These are phyloP conservation scores for Elymnias hypermnestra DNA, from an alignment of 1,140 invertebrate genomes.

Conservation along the genomic window DNA sequence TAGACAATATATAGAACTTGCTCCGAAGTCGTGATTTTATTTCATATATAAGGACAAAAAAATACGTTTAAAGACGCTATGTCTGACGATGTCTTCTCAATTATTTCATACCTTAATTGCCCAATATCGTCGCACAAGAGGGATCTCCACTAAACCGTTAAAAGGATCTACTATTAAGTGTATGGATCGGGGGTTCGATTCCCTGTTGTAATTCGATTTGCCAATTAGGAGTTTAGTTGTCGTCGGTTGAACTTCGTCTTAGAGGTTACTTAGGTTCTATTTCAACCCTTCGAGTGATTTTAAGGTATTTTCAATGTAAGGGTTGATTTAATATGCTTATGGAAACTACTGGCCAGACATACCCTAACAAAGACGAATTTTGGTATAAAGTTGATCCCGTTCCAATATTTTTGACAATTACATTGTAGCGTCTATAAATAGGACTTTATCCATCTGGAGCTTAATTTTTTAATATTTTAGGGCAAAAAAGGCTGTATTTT, in stretches of 20 bases:
- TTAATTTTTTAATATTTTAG: too few species aligned
- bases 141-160: slow-evolving; percentile 71
- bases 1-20: too few species aligned
- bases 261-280: slow-evolving; percentile 38
- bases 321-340: not conserved
- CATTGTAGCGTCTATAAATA: too few species aligned
- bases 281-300: slow-evolving; percentile 34
- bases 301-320: slow-evolving; percentile 1
- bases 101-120: slow-evolving; percentile 42
- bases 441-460: too few species aligned
- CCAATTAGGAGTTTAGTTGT: slow-evolving; percentile 71
- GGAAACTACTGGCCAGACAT: too few species aligned
- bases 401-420: too few species aligned
- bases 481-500: too few species aligned
- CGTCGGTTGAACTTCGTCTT: slow-evolving; percentile 53
- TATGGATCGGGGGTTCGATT: slow-evolving; percentile 68
- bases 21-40: too few species aligned
- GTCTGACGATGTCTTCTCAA: not conserved
- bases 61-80: not conserved
- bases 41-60: too few species aligned
- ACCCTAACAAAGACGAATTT: too few species aligned
- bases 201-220: slow-evolving; percentile 69
- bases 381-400: too few species aligned
- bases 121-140: slow-evolving; percentile 58
- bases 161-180: slow-evolving; percentile 70